Percentiles rank a stretch among this genome's conserved stretches.
Evolutionary conservation across 2,797 vertebrate genomes (phyloP).

Genomic region (Chelidonichthys spinosus): DNA sequence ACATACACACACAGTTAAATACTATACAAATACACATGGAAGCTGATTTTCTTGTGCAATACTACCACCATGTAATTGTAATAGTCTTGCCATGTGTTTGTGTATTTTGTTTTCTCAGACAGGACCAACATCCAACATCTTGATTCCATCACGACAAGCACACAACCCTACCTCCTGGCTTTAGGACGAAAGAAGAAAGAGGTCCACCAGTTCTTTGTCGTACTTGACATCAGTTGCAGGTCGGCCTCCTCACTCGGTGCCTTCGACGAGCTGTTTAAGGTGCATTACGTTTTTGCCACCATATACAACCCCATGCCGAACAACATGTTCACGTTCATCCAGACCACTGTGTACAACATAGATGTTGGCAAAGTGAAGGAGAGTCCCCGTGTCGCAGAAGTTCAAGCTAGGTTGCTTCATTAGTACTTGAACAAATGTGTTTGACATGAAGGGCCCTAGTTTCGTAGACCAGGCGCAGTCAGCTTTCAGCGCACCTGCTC

Average conservation of each 20-base stretch:
- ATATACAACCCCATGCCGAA: conserved; percentile 37
- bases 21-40: too few species aligned
- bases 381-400: conserved; percentile 33
- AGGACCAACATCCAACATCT: conserved; percentile 56
- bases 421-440: conserved; percentile 8
- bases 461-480: too few species aligned
- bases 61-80: conserved; percentile 2
- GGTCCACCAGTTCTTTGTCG: too few species aligned
- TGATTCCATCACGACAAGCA: conserved; percentile 25
- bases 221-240: too few species aligned
- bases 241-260: background rate
- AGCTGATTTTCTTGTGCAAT: background rate
- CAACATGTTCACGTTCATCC: conserved; percentile 47
- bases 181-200: conserved; percentile 25
- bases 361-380: conserved; percentile 51
- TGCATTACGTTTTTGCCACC: conserved; percentile 53
- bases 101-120: conserved; percentile 36
- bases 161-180: conserved; percentile 55
- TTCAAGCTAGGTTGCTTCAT: conserved; percentile 42
- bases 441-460: too few species aligned
- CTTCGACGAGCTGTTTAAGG: conserved; percentile 57
- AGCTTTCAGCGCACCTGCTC: too few species aligned
- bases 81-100: background rate
- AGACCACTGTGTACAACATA: conserved; percentile 51
- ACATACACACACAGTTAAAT: too few species aligned